These are phyloP conservation scores for Dendrocopos noguchii DNA, from an alignment of 2,113 vertebrate species.

Conservation along the genomic window DNA sequence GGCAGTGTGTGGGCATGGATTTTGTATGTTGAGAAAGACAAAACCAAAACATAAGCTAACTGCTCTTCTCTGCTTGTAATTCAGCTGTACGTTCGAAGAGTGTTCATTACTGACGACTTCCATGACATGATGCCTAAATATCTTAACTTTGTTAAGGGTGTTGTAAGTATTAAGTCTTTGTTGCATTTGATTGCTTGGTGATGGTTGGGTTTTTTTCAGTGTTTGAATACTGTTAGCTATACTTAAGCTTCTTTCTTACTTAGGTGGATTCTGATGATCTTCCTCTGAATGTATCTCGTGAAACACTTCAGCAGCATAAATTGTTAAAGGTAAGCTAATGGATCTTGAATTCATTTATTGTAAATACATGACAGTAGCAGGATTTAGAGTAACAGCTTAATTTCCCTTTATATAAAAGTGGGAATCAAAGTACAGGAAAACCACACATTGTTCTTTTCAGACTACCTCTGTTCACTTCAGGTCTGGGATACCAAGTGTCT, in stretches of 20 bases:
- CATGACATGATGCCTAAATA: constrained; percentile 99
- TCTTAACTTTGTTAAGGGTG: constrained; percentile 95
- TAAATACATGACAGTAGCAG: background rate
- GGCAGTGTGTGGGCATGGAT: background rate
- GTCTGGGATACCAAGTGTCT: background rate
- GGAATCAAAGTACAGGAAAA: background rate
- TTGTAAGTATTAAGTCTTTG: constrained; percentile 83
- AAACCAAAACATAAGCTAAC: background rate
- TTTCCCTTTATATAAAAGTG: background rate
- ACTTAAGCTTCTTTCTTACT: background rate
- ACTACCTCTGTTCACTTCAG: background rate
- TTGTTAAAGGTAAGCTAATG: constrained; percentile 86
- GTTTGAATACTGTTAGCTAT: background rate
- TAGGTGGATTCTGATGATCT: constrained; percentile 99
- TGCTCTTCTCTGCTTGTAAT: background rate
- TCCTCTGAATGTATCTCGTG: constrained; percentile 96
- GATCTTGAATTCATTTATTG: background rate
- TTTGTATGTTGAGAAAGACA: background rate
- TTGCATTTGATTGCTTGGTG: background rate
- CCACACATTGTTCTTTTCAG: background rate
- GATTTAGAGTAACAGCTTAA: background rate
- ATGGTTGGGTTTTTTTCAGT: background rate
- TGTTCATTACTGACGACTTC: constrained; percentile 99
- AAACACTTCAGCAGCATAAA: constrained; percentile 98
- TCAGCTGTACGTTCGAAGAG: constrained; percentile 95